phyloP scores from a whole-genome alignment of 1,140 invertebrate species.

The Drosophila santomea region DNA sequence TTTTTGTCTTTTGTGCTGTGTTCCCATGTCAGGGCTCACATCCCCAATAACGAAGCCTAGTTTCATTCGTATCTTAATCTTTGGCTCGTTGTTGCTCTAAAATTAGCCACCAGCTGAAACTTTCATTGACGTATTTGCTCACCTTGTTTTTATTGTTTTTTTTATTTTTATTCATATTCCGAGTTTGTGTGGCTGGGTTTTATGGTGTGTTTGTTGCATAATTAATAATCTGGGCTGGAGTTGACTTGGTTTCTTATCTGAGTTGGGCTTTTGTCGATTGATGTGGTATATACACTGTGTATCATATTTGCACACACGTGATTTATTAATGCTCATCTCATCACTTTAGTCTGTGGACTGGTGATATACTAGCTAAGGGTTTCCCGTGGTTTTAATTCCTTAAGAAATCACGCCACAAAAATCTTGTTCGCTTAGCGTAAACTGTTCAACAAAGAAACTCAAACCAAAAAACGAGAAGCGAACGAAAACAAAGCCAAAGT shows the following conservation, averaged over 20 bases:
- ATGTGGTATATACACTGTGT: not conserved
- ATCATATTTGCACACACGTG: not conserved
- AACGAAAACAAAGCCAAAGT: constrained; percentile 29
- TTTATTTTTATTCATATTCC: constrained; percentile 67
- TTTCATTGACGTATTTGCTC: constrained; percentile 79
- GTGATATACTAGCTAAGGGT: not conserved
- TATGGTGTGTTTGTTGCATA: constrained; percentile 62
- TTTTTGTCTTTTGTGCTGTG: not conserved
- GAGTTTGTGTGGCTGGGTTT: constrained; percentile 26
- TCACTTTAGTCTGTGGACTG: not conserved
- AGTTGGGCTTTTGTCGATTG: not conserved
- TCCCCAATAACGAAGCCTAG: constrained; percentile 2
- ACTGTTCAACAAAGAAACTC: constrained; percentile 19
- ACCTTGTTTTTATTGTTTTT: constrained; percentile 65
- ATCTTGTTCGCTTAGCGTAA: constrained; percentile 11
- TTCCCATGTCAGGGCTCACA: constrained; percentile 2
- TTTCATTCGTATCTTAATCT: constrained; percentile 37
- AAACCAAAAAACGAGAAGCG: not conserved
- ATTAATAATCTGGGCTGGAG: constrained; percentile 56
- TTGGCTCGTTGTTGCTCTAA: constrained; percentile 35
- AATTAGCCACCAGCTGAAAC: constrained; percentile 61
- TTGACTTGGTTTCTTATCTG: constrained; percentile 13
- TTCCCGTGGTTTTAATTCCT: constrained; percentile 10
- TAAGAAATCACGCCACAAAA: constrained; percentile 44
- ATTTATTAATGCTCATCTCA: constrained; percentile 6